Conservation (phyloP, 2,113 vertebrate species). For the Caranx ignobilis region DNA sequence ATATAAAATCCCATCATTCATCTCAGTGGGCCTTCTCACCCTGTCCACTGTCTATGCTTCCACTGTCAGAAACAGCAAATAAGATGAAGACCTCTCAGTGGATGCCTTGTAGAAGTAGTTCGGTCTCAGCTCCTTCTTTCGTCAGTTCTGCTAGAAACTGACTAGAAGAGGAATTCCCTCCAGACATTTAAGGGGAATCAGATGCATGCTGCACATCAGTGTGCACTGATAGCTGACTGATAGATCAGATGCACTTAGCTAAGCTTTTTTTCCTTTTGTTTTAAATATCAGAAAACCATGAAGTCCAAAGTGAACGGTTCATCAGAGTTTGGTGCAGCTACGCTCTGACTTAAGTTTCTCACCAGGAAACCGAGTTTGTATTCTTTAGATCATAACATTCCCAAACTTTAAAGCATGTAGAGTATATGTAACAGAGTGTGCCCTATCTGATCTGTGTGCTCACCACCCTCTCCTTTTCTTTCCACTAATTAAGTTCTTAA, state of each 20-base stretch:
- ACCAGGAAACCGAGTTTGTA: constrained; percentile 42
- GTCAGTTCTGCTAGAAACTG: constrained; percentile 22
- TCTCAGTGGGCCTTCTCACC: constrained; percentile 49
- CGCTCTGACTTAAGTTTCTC: constrained; percentile 39
- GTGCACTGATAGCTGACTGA: constrained; percentile 31
- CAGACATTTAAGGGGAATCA: constrained; percentile 42
- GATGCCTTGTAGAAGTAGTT: constrained; percentile 56
- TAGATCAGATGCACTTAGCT: constrained; percentile 68
- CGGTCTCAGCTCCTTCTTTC: constrained; percentile 21
- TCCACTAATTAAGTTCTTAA: constrained; percentile 69
- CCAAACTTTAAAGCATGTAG: constrained; percentile 76
- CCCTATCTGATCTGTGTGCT: constrained; percentile 68
- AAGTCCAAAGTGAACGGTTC: constrained; percentile 68
- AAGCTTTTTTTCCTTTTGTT: constrained; percentile 41
- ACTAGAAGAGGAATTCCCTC: constrained; percentile 49
- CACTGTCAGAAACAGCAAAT: constrained; percentile 44
- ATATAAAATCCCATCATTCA: constrained; percentile 49
- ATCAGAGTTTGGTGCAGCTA: constrained; percentile 55
- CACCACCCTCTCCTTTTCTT: constrained; percentile 60
- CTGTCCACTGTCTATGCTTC: constrained; percentile 58
- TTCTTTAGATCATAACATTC: constrained; percentile 76
- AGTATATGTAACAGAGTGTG: constrained; percentile 71
- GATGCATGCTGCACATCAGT: constrained; percentile 35
- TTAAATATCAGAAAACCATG: constrained; percentile 28
- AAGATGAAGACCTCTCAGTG: constrained; percentile 47